Base-by-base conservation (phyloP, 2,888 invertebrate genomes). In the Acrocera orbiculus region DNA sequence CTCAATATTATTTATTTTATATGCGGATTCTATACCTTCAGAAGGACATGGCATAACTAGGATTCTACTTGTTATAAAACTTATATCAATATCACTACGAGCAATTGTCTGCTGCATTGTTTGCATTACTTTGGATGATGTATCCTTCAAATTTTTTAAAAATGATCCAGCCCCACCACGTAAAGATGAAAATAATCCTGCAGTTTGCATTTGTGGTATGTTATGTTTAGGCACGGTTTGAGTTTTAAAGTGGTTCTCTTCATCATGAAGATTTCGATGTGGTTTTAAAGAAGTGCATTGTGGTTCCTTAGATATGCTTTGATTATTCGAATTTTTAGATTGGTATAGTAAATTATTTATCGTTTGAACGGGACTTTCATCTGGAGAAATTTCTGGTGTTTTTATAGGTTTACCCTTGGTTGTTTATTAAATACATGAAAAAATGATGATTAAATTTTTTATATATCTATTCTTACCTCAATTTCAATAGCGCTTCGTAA, bases 81-180 rank as follows among this genome's bases (percentile, higher is more conserved):
- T 85, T 35, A 92, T 78, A 54, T 95, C 93, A 50, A 93, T 62
- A 58, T 92, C 92, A 31, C 76, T 76, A 46, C 83, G 69, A 20
- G 79, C 81, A 59, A 89, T 87, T 28, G 79, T 76, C 71, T 87
- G 86, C 56, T 89, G 89, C 43, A 95, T 86, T 23, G 90, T 86
- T 56, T 93, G 89, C 78, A 95, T 92, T 26, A 96, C 90, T 66
- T 92, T 93, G 23, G 79, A 80, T 14, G 93, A 90, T 0, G 92
- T 93, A 51, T 95, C 95, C 57, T 90, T 92, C 17, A 96, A 63
- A 53, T 92, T 93, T 51, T 89, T 90, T 39, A 95, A 66, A 48
- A 93, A 76, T 50, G 77, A 89, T 3, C 92, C 89, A 15, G 93
- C 92, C 31, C 92, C 90, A 16, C 92, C 92, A 54, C 76, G 80